Percentiles rank a stretch among this genome's conserved stretches.
These are phyloP conservation scores for Brachionus rotundiformis DNA, from an alignment of 1,140 invertebrate species.

Conservation along the genomic window DNA sequence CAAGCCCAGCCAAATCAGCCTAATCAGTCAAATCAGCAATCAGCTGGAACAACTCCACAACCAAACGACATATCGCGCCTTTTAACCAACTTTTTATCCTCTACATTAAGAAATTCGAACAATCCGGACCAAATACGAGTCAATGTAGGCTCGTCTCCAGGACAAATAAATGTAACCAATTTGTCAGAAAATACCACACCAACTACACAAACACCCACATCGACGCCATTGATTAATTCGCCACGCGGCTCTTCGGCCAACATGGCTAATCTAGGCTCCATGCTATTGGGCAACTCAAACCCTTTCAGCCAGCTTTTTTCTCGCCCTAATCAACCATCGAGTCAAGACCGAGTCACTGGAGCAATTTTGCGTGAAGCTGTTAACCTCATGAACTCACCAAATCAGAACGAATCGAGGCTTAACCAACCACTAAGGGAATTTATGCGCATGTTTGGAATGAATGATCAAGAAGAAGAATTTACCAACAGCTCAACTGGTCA, in stretches of 20 bases:
- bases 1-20: not conserved
- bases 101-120: not conserved
- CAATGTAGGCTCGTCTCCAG: not conserved
- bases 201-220: slow-evolving; percentile 1
- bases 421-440: slow-evolving; percentile 40
- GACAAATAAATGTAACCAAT: slow-evolving; percentile 12
- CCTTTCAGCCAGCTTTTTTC: not conserved
- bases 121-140: slow-evolving; percentile 8
- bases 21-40: not conserved
- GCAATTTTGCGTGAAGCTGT: not conserved
- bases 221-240: not conserved
- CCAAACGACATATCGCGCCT: slow-evolving; percentile 2
- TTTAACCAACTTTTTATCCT: slow-evolving; percentile 2
- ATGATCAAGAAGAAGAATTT: slow-evolving; percentile 14
- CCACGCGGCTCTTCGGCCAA: slow-evolving; percentile 8
- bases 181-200: not conserved
- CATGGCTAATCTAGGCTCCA: not conserved
- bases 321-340: not conserved
- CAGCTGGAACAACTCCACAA: too few relatives aligned
- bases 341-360: slow-evolving; percentile 27
- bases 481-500: not conserved
- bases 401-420: not conserved
- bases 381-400: not conserved
- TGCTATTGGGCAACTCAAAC: not conserved
- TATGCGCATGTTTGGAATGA: slow-evolving; percentile 25